Evolutionary conservation across 1,140 invertebrate genomes (phyloP).

Genomic region (Steinernema khuongi): DNA sequence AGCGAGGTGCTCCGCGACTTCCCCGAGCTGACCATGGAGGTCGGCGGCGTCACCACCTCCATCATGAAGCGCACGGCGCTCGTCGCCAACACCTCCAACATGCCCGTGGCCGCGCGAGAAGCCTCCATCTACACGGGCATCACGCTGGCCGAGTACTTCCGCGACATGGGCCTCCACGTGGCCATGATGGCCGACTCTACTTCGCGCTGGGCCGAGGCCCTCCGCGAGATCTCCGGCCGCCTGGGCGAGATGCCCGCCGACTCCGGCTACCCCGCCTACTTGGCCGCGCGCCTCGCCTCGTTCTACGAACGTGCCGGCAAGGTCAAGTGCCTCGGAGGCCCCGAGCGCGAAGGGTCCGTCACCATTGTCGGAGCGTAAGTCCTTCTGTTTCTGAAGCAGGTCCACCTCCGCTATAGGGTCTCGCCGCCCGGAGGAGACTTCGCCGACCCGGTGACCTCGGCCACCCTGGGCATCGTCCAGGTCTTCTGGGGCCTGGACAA

Average conservation of each 20-base stretch:
- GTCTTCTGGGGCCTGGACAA: constrained; percentile 99
- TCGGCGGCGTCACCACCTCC: constrained; percentile 86
- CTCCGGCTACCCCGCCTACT: constrained; percentile 91
- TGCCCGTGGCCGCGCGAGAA: constrained; percentile 98
- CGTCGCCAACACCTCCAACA: constrained; percentile 98
- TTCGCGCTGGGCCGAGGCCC: constrained; percentile 78
- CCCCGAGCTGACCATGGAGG: constrained; percentile 89
- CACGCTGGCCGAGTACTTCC: constrained; percentile 93
- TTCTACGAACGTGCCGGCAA: constrained; percentile 94
- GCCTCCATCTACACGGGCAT: constrained; percentile 99
- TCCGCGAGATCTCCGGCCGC: constrained; percentile 98
- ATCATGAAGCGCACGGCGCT: constrained; percentile 98
- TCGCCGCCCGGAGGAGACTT: constrained; percentile 99
- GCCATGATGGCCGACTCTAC: constrained; percentile 99
- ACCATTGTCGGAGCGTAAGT: constrained; percentile 86
- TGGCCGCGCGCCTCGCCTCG: constrained; percentile 88
- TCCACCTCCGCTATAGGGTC: constrained; percentile 64
- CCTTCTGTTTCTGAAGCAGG: constrained; percentile 12
- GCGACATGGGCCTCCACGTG: constrained; percentile 97
- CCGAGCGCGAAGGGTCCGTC: constrained; percentile 88
- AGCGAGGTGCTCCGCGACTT: constrained; percentile 89
- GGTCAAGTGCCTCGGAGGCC: constrained; percentile 90
- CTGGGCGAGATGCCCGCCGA: constrained; percentile 96
- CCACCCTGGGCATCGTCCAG: constrained; percentile 96
- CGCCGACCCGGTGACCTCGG: constrained; percentile 98